Conservation (phyloP, 2,888 invertebrate species). For the Rhamnusium bicolor region DNA sequence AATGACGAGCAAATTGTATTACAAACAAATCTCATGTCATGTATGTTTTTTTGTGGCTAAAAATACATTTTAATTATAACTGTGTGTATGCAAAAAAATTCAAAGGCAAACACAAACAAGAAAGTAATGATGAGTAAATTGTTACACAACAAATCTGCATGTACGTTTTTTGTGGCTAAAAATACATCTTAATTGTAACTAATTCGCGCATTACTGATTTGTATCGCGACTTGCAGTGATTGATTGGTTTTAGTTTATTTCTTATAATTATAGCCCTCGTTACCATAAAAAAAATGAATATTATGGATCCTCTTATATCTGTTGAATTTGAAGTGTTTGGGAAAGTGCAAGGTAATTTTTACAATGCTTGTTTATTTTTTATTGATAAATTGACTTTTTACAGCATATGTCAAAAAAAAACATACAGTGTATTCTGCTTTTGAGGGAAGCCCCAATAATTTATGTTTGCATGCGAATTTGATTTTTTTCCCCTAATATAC, state of each 20-base stretch:
- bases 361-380: constrained; percentile 1
- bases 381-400: too few relatives aligned
- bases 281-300: constrained; percentile 40
- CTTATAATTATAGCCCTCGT: background rate
- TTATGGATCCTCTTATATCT: constrained; percentile 78
- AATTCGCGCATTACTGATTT: constrained; percentile 31
- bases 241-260: constrained; percentile 31
- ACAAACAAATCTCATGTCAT: too few relatives aligned
- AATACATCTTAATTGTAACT: constrained; percentile 39
- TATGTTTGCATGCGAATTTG: too few relatives aligned
- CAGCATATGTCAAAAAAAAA: too few relatives aligned
- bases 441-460: too few relatives aligned
- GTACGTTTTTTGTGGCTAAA: constrained; percentile 44
- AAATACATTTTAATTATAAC: too few relatives aligned
- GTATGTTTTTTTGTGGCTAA: too few relatives aligned
- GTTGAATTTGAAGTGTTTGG: constrained; percentile 94
- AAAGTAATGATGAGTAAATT: background rate
- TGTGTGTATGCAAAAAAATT: background rate
- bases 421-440: too few relatives aligned
- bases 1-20: too few relatives aligned
- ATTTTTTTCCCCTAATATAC: too few relatives aligned
- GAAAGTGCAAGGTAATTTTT: constrained; percentile 86
- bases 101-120: background rate
- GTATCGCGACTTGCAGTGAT: constrained; percentile 37
- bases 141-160: constrained; percentile 28